A percentile compares a stretch with the other conserved stretches of the same genome.
Evolutionary conservation across 2,888 invertebrate species (phyloP).

Genomic region (Plemyria rubiginata): DNA sequence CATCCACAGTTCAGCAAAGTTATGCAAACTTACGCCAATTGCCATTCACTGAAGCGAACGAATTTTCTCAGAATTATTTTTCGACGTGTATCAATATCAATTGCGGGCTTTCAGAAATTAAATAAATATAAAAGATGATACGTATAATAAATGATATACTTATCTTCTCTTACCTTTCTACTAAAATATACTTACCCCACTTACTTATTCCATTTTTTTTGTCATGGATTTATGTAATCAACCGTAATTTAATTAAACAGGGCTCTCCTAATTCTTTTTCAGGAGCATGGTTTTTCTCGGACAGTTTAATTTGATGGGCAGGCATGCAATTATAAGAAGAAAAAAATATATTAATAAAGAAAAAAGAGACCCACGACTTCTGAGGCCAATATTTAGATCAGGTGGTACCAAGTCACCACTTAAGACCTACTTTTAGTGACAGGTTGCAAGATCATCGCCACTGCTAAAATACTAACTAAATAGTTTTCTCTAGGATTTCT

Average conservation of each 20-base stretch:
- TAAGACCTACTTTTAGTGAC: too few relatives aligned
- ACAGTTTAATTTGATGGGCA: constrained; percentile 23
- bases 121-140: too few relatives aligned
- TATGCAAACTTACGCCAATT: neutral
- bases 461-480: too few relatives aligned
- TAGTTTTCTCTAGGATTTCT: too few relatives aligned
- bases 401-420: too few relatives aligned
- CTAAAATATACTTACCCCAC: neutral
- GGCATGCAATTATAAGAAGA: constrained; percentile 19
- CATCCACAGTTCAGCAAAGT: neutral
- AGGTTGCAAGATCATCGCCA: too few relatives aligned
- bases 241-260: constrained; percentile 21
- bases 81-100: neutral
- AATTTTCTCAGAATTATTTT: neutral
- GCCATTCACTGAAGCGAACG: neutral
- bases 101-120: neutral
- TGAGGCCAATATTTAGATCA: too few relatives aligned
- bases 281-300: constrained; percentile 28
- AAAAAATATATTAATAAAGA: too few relatives aligned
- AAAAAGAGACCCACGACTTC: too few relatives aligned
- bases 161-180: neutral
- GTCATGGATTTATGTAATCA: constrained; percentile 11
- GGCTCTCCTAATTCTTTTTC: constrained; percentile 9
- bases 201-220: neutral
- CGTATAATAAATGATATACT: neutral